A percentile compares a stretch with the other conserved stretches of the same genome.
phyloP scores from a whole-genome alignment of 2,113 vertebrate genomes.

The Sterna hirundo region DNA sequence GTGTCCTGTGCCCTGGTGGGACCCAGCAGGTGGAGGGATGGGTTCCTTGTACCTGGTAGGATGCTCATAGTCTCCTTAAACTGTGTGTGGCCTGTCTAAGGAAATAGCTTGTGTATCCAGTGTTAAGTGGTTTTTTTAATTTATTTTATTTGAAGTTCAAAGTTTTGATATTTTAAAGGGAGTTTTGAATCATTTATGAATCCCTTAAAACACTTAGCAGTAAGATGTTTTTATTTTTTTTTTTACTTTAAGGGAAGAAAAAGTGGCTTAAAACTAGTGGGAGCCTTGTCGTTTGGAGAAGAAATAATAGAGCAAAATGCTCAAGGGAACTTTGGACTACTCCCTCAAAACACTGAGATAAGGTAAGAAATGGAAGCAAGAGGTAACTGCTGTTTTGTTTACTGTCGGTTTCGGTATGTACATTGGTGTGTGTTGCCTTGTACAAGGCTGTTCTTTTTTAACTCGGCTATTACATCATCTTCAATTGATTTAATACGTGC shows the following conservation, averaged over 20 bases:
- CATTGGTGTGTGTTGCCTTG: not conserved
- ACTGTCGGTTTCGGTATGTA: not conserved
- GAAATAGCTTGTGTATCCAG: fast-evolving
- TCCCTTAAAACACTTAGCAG: not conserved
- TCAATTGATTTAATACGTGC: not conserved
- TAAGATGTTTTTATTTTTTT: too few relatives aligned
- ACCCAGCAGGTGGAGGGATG: fast-evolving
- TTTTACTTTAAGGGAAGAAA: not conserved
- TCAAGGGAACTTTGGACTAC: not conserved
- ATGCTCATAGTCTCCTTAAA: fast-evolving
- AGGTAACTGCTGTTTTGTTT: fast-evolving
- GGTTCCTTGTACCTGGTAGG: too few relatives aligned
- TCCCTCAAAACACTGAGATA: not conserved
- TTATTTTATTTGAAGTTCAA: not conserved
- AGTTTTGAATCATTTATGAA: not conserved
- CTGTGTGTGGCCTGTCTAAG: fast-evolving
- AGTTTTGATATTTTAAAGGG: not conserved
- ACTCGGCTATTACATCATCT: not conserved
- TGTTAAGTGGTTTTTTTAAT: not conserved
- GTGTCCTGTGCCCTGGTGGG: not conserved
- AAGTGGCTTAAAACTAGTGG: not conserved
- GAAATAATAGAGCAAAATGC: not conserved
- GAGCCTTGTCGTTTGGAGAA: not conserved
- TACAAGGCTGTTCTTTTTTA: not conserved
- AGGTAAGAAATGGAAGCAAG: not conserved